A percentile compares a stretch with the other conserved stretches of the same genome.
Conservation (phyloP, 1,140 invertebrate species). For the Drosophila arizonae region DNA sequence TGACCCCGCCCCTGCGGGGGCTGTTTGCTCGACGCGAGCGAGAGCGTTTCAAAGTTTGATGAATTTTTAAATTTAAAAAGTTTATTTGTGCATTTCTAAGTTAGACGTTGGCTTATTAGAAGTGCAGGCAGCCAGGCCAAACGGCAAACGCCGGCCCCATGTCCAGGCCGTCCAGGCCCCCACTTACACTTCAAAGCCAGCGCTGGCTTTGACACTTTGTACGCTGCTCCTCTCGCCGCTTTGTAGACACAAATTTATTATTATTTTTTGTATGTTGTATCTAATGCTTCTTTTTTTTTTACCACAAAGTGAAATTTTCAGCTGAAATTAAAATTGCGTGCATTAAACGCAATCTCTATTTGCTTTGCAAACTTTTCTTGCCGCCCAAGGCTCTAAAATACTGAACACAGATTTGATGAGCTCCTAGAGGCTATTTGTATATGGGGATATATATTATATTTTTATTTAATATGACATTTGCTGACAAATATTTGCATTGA, state of each 20-base stretch:
- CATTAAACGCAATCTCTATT: slow-evolving; percentile 53
- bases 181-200: slow-evolving; percentile 32
- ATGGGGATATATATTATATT: not conserved
- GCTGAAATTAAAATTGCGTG: slow-evolving; percentile 39
- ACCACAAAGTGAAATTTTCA: slow-evolving; percentile 37
- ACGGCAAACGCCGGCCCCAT: slow-evolving; percentile 3
- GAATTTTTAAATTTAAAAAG: slow-evolving; percentile 82
- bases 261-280: slow-evolving; percentile 13
- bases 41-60: slow-evolving; percentile 74
- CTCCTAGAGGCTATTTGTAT: not conserved
- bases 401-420: slow-evolving; percentile 18
- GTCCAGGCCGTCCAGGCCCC: not conserved
- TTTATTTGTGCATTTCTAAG: slow-evolving; percentile 77
- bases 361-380: slow-evolving; percentile 19
- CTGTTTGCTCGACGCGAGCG: slow-evolving; percentile 65
- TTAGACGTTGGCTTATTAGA: slow-evolving; percentile 55
- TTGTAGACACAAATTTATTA: slow-evolving; percentile 11
- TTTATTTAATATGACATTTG: not conserved
- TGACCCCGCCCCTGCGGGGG: slow-evolving; percentile 38
- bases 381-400: slow-evolving; percentile 1
- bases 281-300: slow-evolving; percentile 27
- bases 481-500: no score
- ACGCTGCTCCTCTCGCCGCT: not conserved
- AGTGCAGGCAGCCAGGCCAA: slow-evolving; percentile 31
- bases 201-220: slow-evolving; percentile 30